These are phyloP conservation scores for Pelochelys cantorii DNA, from an alignment of 2,797 vertebrate species.

Conservation along the genomic window DNA sequence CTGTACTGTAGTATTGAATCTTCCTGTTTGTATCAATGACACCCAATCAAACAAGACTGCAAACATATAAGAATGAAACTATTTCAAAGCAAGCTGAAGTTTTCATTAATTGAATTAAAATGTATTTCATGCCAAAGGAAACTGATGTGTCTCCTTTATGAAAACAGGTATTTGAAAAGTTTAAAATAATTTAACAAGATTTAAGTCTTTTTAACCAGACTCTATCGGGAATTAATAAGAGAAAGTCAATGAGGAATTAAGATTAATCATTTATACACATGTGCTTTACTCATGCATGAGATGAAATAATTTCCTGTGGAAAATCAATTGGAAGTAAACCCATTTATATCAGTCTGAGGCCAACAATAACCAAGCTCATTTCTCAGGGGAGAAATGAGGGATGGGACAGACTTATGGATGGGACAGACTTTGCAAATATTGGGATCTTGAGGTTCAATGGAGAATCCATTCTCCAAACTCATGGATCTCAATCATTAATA, in stretches of 20 bases:
- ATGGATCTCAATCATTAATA: neutral
- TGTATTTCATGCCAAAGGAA: neutral
- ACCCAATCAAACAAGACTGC: neutral
- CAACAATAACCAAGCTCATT: neutral
- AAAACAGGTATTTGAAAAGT: neutral
- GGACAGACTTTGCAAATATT: neutral
- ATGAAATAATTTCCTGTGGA: neutral
- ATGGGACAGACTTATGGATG: neutral
- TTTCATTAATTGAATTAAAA: neutral
- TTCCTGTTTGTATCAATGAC: neutral
- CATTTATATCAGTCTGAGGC: neutral
- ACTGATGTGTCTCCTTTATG: neutral
- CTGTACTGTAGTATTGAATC: neutral
- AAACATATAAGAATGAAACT: neutral
- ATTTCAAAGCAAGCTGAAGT: neutral
- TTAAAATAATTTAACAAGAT: neutral
- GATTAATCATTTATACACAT: slow-evolving; percentile 6
- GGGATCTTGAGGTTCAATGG: neutral
- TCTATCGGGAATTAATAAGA: neutral
- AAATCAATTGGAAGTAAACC: slow-evolving; percentile 15
- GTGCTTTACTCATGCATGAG: neutral
- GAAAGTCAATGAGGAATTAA: neutral
- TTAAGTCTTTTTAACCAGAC: neutral
- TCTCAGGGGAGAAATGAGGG: neutral
- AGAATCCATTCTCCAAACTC: neutral